Percentiles rank a stretch among this genome's conserved stretches.
Evolutionary conservation across 2,888 invertebrate species (phyloP).

Genomic region (Phaonia tiefii): DNA sequence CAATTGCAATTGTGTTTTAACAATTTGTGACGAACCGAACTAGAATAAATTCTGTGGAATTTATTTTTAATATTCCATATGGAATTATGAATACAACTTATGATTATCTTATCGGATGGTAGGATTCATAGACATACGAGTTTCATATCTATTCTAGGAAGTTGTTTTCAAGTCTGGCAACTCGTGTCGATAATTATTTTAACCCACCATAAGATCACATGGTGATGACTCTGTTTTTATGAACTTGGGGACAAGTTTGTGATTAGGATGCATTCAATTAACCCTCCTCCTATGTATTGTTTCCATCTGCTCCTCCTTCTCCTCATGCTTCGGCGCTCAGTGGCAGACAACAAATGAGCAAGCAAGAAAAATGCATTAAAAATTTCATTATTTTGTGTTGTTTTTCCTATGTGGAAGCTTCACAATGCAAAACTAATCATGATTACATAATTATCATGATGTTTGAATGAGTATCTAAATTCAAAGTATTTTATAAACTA

Average conservation of each 20-base stretch:
- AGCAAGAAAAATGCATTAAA: conserved; percentile 34
- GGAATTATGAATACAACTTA: no score
- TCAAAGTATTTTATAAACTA: background rate
- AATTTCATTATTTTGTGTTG: conserved; percentile 25
- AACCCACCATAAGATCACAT: background rate
- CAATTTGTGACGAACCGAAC: no score
- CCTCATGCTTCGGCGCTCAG: background rate
- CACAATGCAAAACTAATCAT: conserved; percentile 13
- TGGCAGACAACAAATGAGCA: conserved; percentile 18
- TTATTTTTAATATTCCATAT: no score
- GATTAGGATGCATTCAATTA: conserved; percentile 11
- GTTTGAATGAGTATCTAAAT: conserved; percentile 28
- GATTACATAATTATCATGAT: conserved; percentile 36
- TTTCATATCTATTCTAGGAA: background rate
- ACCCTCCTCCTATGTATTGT: background rate
- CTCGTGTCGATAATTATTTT: background rate
- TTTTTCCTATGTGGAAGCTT: conserved; percentile 4
- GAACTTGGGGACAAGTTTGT: conserved; percentile 39
- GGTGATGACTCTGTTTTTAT: conserved; percentile 31
- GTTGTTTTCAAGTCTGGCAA: background rate
- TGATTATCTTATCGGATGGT: no score
- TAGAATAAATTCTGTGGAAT: no score
- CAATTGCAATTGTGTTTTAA: background rate
- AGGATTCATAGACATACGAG: no score
- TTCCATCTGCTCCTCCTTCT: background rate